Base-by-base conservation (phyloP, 2,888 invertebrate species). In the Pimpla rufipes region DNA sequence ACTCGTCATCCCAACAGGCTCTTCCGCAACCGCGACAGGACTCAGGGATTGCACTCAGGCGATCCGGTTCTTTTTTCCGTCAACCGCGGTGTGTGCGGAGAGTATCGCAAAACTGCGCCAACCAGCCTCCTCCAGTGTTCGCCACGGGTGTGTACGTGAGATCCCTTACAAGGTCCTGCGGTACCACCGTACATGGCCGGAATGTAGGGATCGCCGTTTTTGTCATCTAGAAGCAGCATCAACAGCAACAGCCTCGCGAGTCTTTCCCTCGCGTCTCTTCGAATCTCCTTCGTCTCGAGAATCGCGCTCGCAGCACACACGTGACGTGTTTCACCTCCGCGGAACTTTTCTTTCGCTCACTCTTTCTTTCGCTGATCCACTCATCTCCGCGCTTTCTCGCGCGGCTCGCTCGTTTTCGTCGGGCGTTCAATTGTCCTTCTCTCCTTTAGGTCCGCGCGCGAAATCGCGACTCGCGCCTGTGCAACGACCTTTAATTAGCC, bases 141-240 rank as follows among this genome's bases (percentile, higher is more conserved):
- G 75, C 80, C 74, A 81, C 70, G 83, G 84, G 87, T 87, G 87
- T 88, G 88, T 88, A 89, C 90, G 89, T 89, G 90, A 88, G 89
- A 88, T 86, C 87, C 92, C 92, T 89, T 92, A 92, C 92, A 93
- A 89, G 93, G 92, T 81, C 83, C 85, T 80, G 85, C 85, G 83
- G 84, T 88, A 87, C 90, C 81, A 71, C 86, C 92, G 85, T 92
- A 92, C 90, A 92, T 91, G 92, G 92, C 88, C 88, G 91, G 92
- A 92, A 92, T 92, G 92, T 92, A 91, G 92, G 91, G 92, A 91
- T 91, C 91, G 89, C 90, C 90, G 91, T 93, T 92, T 92, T 93
- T 92, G 90, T 90, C 92, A 91, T 91, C 89, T 81, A 73, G 67
- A 73, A 74, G 77, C 80, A 81, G 71, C 67, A 57, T 50, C 42